A percentile compares a stretch with the other conserved stretches of the same genome.
These are phyloP conservation scores for Sebastes oblongus DNA, from an alignment of 2,797 vertebrate species.

Conservation along the genomic window DNA sequence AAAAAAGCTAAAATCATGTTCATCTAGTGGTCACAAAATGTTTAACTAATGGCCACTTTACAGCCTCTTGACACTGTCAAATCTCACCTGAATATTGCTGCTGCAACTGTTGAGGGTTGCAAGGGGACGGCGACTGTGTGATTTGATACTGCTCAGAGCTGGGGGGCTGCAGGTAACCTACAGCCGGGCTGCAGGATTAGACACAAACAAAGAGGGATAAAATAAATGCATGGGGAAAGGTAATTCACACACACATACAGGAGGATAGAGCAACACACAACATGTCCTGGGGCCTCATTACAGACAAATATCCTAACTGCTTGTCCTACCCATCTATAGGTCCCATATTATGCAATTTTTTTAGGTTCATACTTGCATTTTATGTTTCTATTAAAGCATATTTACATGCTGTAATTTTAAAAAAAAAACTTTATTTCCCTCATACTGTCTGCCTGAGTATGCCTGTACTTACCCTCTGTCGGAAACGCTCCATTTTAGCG, in stretches of 20 bases:
- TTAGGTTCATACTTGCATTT: no score
- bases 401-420: no score
- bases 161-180: constrained; percentile 93
- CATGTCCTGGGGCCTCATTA: no score
- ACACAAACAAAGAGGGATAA: not conserved
- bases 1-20: not conserved
- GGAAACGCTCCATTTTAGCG: no score
- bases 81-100: constrained; percentile 97
- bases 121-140: constrained; percentile 93
- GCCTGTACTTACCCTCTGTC: no score
- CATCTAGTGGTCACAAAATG: not conserved
- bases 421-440: no score
- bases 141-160: constrained; percentile 96
- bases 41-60: not conserved
- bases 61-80: not conserved
- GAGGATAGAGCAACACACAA: not conserved
- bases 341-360: no score
- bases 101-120: constrained; percentile 95
- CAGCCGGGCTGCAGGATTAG: constrained; percentile 84
- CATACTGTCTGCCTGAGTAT: no score
- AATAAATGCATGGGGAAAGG: not conserved
- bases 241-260: not conserved
- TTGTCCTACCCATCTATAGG: no score
- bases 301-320: no score
- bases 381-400: no score